Conservation (phyloP, 2,113 vertebrate genomes). For the Donacobius atricapilla region DNA sequence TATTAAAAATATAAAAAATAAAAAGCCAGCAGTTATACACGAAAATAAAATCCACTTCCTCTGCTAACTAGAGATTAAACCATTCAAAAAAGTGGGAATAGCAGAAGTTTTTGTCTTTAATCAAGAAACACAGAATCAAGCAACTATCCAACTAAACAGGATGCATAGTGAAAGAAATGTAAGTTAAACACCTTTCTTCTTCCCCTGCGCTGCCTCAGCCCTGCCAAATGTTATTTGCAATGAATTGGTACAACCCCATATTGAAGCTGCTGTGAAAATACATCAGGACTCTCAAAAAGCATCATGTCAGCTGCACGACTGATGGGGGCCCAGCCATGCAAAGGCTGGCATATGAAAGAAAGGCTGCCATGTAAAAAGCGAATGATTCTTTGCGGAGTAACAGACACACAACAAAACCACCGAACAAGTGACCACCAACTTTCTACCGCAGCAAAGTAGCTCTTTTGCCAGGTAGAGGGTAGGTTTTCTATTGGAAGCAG, state of each 20-base stretch:
- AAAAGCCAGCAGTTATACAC: not conserved
- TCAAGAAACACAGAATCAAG: not conserved
- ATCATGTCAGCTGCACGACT: not conserved
- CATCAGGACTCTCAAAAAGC: not conserved
- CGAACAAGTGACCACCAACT: rapidly evolving
- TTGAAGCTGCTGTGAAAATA: not conserved
- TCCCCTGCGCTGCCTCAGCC: not conserved
- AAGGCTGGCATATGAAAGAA: not conserved
- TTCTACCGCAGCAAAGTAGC: not conserved
- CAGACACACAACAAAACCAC: not conserved
- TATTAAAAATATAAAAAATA: conserved; percentile 48
- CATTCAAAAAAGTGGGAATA: not conserved
- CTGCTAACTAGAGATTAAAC: not conserved
- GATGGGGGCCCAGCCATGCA: not conserved
- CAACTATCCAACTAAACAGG: not conserved
- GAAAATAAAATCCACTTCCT: not conserved
- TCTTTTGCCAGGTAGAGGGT: not conserved
- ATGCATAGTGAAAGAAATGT: not conserved
- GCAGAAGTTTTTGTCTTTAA: not conserved
- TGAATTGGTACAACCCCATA: not conserved
- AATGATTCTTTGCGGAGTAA: not conserved
- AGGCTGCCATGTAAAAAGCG: not conserved
- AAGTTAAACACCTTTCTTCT: not conserved
- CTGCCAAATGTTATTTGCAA: not conserved
- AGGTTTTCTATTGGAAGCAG: not conserved